Evolutionary conservation across 2,113 vertebrate species (phyloP), one percentile per base, ranked within the genome.

Genomic region (Paralichthys olivaceus): DNA sequence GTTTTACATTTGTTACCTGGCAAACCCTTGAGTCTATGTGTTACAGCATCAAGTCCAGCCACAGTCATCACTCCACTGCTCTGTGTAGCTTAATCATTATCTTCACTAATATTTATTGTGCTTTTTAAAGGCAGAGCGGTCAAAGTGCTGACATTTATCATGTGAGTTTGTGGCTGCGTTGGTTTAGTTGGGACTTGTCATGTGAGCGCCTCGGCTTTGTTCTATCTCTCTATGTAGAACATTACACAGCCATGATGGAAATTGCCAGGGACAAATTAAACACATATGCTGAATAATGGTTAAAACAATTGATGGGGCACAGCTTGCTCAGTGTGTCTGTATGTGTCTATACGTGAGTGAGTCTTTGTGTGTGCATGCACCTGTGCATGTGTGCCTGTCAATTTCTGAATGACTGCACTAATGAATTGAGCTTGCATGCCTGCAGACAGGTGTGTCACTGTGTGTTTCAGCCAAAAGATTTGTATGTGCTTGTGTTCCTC

Each of bases 251-350:
- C 79, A 58, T 82, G 84, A 87, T 84, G 75, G 75, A 87, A 90
- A 92, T 91, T 85, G 81, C 73, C 56, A 67, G 69, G 84, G 86
- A 93, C 87, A 91, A 89, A 91, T 88, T 84, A 90, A 75, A 87
- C 83, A 75, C 92, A 92, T 70, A 81, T 90, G 92, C 85, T 90
- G 87, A 87, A 84, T 90, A 85, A 87, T 75, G 83, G 75, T 86
- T 84, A 75, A 67, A 83, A 69, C 85, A 87, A 86, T 84, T 88
- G 84, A 89, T 87, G 91, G 83, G 74, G 87, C 76, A 60, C 87
- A 92, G 85, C 78, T 69, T 87, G 32, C 56, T 60, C 53, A 58
- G 20, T 51, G 57, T 25, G 22, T 22, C 13, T 32, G 20, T 20
- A 9, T n/a, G 40, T 70, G 62, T 25, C 32, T 34, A 8, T 34